Conservation (phyloP, 2,888 invertebrate genomes). For the Epinotia bilunana region DNA sequence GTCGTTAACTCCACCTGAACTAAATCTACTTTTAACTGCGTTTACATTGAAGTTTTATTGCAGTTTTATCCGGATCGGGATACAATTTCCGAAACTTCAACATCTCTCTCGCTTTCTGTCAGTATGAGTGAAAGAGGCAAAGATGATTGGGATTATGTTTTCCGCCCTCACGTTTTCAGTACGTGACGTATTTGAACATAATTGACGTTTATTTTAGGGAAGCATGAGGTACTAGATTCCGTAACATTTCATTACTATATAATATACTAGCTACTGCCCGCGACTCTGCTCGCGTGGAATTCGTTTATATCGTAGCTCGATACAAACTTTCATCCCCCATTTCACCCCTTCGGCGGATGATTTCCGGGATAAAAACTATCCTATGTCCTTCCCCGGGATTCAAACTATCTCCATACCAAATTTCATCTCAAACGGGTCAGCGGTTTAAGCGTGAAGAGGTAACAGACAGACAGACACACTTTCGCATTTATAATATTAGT, state of each 20-base stretch:
- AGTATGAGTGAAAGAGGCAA: neutral
- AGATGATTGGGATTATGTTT: conserved; percentile 1
- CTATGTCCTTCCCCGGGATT: too few relatives aligned
- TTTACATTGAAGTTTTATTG: conserved; percentile 41
- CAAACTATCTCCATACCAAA: too few relatives aligned
- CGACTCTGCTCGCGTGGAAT: too few relatives aligned
- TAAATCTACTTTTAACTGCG: conserved; percentile 40
- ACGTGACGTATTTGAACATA: conserved; percentile 49
- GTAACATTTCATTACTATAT: conserved; percentile 11
- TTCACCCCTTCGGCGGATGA: too few relatives aligned
- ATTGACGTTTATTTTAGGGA: conserved; percentile 52
- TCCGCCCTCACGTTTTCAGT: conserved; percentile 49
- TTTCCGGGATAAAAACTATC: too few relatives aligned
- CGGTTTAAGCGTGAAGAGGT: too few relatives aligned
- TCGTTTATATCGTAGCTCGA: too few relatives aligned
- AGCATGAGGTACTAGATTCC: conserved; percentile 5
- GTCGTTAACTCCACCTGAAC: conserved; percentile 36
- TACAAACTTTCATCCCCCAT: too few relatives aligned
- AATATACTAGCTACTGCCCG: too few relatives aligned
- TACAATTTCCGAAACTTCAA: conserved; percentile 15
- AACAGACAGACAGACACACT: too few relatives aligned
- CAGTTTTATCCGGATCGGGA: conserved; percentile 34
- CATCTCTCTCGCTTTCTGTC: conserved; percentile 4
- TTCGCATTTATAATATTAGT: too few relatives aligned
- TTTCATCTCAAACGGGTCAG: too few relatives aligned